These are phyloP conservation scores for Nomada ferruginata DNA, from an alignment of 2,888 invertebrate genomes.

Conservation along the genomic window DNA sequence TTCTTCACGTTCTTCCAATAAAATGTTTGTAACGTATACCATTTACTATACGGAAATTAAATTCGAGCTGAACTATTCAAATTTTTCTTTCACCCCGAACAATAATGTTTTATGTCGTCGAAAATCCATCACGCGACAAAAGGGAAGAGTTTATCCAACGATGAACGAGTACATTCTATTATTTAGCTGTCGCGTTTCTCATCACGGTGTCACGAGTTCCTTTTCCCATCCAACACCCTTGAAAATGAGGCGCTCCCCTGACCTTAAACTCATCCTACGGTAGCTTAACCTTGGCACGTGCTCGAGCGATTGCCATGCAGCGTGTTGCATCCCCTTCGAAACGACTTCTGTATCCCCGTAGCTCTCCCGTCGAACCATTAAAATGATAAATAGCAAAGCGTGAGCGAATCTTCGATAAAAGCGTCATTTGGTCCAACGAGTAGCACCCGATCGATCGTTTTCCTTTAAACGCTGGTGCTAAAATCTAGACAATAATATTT, in stretches of 20 bases:
- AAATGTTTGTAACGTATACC: no score
- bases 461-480: no score
- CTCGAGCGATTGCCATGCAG: constrained; percentile 52
- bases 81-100: background rate
- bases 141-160: background rate
- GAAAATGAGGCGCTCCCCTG: constrained; percentile 39
- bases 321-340: constrained; percentile 50
- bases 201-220: constrained; percentile 18
- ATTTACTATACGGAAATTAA: no score
- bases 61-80: no score
- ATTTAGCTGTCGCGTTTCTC: background rate
- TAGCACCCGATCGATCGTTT: no score
- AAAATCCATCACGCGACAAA: background rate
- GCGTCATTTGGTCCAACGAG: background rate
- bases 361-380: constrained; percentile 19
- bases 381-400: constrained; percentile 29
- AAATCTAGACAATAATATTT: no score
- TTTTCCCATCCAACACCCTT: constrained; percentile 19
- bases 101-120: background rate
- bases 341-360: constrained; percentile 33
- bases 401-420: constrained; percentile 12
- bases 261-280: constrained; percentile 57
- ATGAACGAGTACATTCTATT: background rate
- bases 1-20: no score
- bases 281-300: constrained; percentile 58